Evolutionary conservation across 2,888 invertebrate species (phyloP), one percentile per base, ranked within the genome.

Genomic region (Ennomos fuscantarius): DNA sequence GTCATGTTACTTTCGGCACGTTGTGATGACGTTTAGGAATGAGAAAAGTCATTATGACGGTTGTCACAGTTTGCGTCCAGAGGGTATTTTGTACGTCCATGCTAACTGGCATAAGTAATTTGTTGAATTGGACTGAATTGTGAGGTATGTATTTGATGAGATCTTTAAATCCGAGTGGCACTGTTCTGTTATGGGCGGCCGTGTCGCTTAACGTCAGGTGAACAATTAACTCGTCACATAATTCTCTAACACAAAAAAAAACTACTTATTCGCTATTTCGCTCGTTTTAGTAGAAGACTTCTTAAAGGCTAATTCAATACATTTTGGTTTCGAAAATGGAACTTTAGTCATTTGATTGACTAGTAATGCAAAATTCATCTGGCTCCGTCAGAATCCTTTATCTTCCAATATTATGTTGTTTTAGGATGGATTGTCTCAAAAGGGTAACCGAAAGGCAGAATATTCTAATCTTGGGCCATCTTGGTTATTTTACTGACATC

Each of bases 371-470:
- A 70, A 73, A 74, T 73, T 73, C 65, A 71, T 70, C 62, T 56
- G 69, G 55, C 55, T 62, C 62, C 70, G 70, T 72, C 62, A 65
- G 65, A 69, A 74, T 73, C 69, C 69, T 69, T 67, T 70, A 76
- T 74, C 72, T 76, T 73, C 68, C 64, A 66, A 69, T 69, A 76
- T 74, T 73, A 71, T 81, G 75, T 84, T 84, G 74, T 82, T 81
- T 82, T 82, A 82, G 80, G 84, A 79, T 74, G 69, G 73, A 80
- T 77, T 73, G 72, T 68, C 71, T 73, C 65, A 60, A 73, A 73
- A 68, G 72, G 74, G 72, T 70, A 56, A 71, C 63, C 63, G 67
- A 64, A 68, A 70, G 69, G 66, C 73, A 70, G 72, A 74, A 76
- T 76, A 71, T 74, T 71, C 61, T 62, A 58, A 60, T 67, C 56